Evolutionary conservation across 2,113 vertebrate genomes (phyloP), one percentile per base, ranked within the genome.

Genomic region (Callionymus lyra): DNA sequence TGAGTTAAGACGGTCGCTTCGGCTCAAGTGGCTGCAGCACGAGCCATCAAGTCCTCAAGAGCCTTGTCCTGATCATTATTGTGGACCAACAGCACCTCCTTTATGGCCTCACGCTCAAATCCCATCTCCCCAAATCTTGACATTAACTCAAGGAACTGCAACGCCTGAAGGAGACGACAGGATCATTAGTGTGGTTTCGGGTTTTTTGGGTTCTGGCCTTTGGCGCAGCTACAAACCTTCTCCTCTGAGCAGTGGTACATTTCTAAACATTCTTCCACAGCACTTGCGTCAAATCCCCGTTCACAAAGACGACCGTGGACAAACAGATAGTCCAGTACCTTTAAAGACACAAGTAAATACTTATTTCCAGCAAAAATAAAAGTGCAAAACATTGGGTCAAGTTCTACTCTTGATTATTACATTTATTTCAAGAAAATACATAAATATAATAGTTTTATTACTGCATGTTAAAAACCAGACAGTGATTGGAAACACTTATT

Each of bases 71-170:
- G 91, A 81, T 97, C 90, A 0, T 94, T 96, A 77, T 95, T 91
- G 80, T 98, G 93, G 69, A 92, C 74, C 63, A 97, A 65, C 65
- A 98, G 85, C 60, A 89, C 95, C 60, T 98, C 93, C 66, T 91
- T 97, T 79, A 98, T 98, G 81, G 90, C 84, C 36, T 91, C 88
- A 14, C 89, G 81, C 80, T 97, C 91, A 82, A 98, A 98, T 44
- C 95, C 95, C 95, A 98, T 98, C 81, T 98, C 95, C 34, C 93
- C 89, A 76, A 98, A 98, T 62, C 91, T 91, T 49, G 91, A 92
- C 95, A 98, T 97, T 53, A 97, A 80, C n/a, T 93, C 88, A 55
- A 98, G 90, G 63, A 93, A 94, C 66, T 94, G 89, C 70, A 90
- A 85, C 27, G 93, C 89, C 95, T 98, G 76, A 16, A 12, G 44